Evolutionary conservation across 92 coral and sea anemone genomes (phyloP).

Genomic region (Blastomussa wellsi): DNA sequence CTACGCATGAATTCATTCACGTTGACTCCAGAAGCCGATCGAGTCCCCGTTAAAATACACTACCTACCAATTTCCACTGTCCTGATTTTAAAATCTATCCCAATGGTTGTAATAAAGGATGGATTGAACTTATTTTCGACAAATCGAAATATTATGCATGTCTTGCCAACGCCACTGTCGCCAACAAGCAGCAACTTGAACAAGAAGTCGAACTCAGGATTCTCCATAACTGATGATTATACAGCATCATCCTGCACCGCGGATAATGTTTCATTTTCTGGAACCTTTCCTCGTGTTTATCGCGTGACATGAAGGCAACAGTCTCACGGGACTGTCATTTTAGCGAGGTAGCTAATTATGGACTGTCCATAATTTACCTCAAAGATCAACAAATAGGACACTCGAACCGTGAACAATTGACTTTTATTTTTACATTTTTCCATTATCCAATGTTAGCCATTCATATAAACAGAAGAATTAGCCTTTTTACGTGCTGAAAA

Average conservation of each 20-base stretch:
- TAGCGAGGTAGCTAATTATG: not conserved
- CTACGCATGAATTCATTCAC: too few species aligned
- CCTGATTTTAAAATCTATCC: conserved; percentile 81
- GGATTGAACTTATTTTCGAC: conserved; percentile 82
- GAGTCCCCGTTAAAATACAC: not conserved
- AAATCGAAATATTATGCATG: conserved; percentile 74
- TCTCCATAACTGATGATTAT: conserved; percentile 58
- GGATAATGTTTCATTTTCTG: conserved; percentile 11
- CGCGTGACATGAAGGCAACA: conserved; percentile 14
- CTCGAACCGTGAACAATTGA: too few species aligned
- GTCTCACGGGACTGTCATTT: not conserved
- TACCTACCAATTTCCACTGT: conserved; percentile 72
- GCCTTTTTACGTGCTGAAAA: too few species aligned
- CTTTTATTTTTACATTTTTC: too few species aligned
- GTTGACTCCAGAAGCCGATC: not conserved
- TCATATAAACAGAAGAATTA: too few species aligned
- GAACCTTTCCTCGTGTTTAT: conserved; percentile 20
- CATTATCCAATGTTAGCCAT: too few species aligned
- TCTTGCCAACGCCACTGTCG: conserved; percentile 84
- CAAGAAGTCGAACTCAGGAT: conserved; percentile 70
- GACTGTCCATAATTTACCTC: not conserved
- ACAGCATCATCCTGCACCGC: not conserved
- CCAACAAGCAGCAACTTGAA: conserved; percentile 80
- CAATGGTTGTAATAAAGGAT: conserved; percentile 75
- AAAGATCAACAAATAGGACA: not conserved